Evolutionary conservation across 2,888 invertebrate genomes (phyloP).

Genomic region (Eumacrocentrus americanus): DNA sequence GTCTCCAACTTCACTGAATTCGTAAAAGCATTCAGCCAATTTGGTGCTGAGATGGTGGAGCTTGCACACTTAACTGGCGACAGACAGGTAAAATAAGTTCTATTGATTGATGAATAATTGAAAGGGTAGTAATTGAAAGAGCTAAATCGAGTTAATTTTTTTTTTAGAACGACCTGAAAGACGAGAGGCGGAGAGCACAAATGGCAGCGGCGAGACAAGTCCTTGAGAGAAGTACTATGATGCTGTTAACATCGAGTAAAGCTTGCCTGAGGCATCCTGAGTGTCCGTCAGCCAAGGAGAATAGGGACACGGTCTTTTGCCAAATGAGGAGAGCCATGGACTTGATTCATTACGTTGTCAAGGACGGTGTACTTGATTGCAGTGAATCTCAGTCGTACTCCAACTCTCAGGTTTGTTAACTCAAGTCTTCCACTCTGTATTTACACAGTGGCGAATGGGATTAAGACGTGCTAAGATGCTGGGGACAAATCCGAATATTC

Average conservation of each 20-base stretch:
- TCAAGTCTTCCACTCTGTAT: slow-evolving; percentile 1
- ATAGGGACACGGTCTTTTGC: slow-evolving; percentile 96
- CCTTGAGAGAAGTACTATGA: slow-evolving; percentile 93
- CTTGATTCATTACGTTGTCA: slow-evolving; percentile 95
- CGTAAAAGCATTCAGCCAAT: slow-evolving; percentile 97
- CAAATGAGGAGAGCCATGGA: slow-evolving; percentile 98
- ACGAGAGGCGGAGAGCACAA: slow-evolving; percentile 93
- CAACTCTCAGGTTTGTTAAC: slow-evolving; percentile 57
- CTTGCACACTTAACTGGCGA: slow-evolving; percentile 91
- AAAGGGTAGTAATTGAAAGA: too few species aligned
- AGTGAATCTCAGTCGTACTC: slow-evolving; percentile 60
- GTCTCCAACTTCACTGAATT: slow-evolving; percentile 95
- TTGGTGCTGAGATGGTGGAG: slow-evolving; percentile 98
- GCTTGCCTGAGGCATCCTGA: slow-evolving; percentile 94
- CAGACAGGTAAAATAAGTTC: slow-evolving; percentile 65
- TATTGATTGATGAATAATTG: not conserved
- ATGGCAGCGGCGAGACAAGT: slow-evolving; percentile 96
- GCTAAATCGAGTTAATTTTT: too few species aligned
- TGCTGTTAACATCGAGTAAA: slow-evolving; percentile 97
- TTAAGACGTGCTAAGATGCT: slow-evolving; percentile 3
- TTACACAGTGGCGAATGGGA: not conserved
- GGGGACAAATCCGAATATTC: not conserved
- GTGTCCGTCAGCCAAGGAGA: slow-evolving; percentile 89
- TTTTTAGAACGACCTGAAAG: slow-evolving; percentile 87
- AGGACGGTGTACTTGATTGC: slow-evolving; percentile 86